Percentiles rank a stretch among this genome's conserved stretches.
phyloP scores from a whole-genome alignment of 2,888 invertebrate species.

The Oxycera nigricornis region DNA sequence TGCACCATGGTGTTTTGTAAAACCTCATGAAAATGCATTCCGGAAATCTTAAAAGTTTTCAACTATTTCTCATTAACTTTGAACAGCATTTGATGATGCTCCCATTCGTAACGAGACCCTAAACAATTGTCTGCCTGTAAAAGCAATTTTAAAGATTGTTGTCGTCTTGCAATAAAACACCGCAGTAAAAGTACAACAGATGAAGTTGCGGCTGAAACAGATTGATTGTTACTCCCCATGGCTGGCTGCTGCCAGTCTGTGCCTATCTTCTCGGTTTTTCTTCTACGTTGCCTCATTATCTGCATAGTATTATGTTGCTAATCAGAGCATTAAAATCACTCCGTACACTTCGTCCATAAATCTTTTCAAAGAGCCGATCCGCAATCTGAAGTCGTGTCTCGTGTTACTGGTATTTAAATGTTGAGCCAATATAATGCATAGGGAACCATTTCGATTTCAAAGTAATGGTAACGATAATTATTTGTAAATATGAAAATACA shows the following conservation, averaged over 20 bases:
- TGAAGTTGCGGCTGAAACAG: neutral
- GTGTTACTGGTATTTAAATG: neutral
- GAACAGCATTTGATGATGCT: neutral
- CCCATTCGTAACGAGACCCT: conserved; percentile 4
- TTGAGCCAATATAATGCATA: neutral
- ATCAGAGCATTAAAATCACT: conserved; percentile 45
- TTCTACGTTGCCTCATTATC: conserved; percentile 12
- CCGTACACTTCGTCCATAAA: conserved; percentile 18
- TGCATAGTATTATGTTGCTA: conserved; percentile 34
- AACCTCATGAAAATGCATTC: too few relatives aligned
- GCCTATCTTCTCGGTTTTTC: neutral
- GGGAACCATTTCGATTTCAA: neutral
- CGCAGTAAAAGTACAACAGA: conserved; percentile 8
- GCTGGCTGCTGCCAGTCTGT: neutral
- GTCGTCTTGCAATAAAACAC: conserved; percentile 19
- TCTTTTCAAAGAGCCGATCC: conserved; percentile 22
- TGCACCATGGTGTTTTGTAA: too few relatives aligned
- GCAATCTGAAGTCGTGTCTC: neutral
- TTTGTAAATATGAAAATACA: neutral
- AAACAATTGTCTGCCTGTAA: conserved; percentile 19
- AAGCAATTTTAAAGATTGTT: conserved; percentile 10
- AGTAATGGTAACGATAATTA: neutral
- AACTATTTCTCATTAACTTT: too few relatives aligned
- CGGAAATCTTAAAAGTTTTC: too few relatives aligned
- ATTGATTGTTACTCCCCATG: neutral